These are phyloP conservation scores for Drosophila ficusphila DNA, from an alignment of 1,140 invertebrate genomes.

Conservation along the genomic window DNA sequence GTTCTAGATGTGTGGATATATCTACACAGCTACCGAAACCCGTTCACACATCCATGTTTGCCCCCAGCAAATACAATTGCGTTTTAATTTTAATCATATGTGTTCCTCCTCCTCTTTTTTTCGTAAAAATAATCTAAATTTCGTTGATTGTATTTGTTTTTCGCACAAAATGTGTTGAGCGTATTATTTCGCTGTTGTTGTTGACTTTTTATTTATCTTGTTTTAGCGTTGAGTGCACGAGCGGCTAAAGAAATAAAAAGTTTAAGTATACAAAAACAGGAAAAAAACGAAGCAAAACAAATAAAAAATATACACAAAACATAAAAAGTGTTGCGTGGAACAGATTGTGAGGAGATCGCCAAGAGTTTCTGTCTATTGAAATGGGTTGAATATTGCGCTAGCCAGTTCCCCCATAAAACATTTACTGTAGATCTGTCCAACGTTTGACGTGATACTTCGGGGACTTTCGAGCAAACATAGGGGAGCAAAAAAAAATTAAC, in stretches of 20 bases:
- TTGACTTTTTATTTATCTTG: constrained; percentile 38
- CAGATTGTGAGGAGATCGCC: constrained; percentile 13
- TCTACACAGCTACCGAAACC: constrained; percentile 8
- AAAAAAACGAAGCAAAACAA: constrained; percentile 24
- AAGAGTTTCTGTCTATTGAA: constrained; percentile 30
- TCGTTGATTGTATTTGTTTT: constrained; percentile 22
- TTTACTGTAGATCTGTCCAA: constrained; percentile 6
- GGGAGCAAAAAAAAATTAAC: neutral
- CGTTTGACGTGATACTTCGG: constrained; percentile 25
- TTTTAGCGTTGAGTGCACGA: constrained; percentile 32
- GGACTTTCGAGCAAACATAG: constrained; percentile 18
- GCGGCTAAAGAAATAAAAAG: constrained; percentile 40
- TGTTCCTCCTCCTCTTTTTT: constrained; percentile 18
- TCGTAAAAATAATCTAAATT: constrained; percentile 51
- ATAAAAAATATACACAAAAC: constrained; percentile 37
- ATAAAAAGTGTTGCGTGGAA: constrained; percentile 33
- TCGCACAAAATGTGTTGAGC: constrained; percentile 64
- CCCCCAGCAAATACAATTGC: constrained; percentile 66
- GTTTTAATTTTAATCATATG: constrained; percentile 74
- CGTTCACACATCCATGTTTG: constrained; percentile 28
- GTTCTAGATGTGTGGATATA: neutral
- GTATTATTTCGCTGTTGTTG: constrained; percentile 42
- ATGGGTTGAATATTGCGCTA: constrained; percentile 13
- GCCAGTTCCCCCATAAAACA: constrained; percentile 5
- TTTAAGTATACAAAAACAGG: constrained; percentile 34